Base-by-base conservation (phyloP, 2,113 vertebrate species). In the Hipposideros armiger region DNA sequence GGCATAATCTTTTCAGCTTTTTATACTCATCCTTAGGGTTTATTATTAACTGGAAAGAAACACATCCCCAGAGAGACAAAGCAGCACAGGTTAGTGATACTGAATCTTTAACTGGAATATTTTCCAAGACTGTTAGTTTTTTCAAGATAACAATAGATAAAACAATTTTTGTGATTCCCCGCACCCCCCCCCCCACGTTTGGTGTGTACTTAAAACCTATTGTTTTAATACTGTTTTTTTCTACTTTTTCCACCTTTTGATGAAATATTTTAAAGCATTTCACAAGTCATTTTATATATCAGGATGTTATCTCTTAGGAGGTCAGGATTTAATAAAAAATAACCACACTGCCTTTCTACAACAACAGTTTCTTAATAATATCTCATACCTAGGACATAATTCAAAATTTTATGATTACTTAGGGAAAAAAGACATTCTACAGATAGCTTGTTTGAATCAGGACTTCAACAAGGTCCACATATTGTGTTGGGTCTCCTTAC, bases 11-110 rank as follows among this genome's bases (percentile, higher is more conserved):
- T 77, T 67, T 83, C 22, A 76, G 19, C 26, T 20, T 7, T 58
- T 13, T 66, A 8, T 76, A 26, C 24, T 56, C 11, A 47, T 8
- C 13, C 11, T 22, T 81, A 19, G 58, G 32, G 24, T 73, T 87
- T 60, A n/a, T 78, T 64, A 73, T 95, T 66, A 58, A 52, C 11
- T 60, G 50, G 30, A 95, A 74, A 69, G 74, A 77, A 86, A 45
- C 32, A 32, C 19, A 56, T 22, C 64, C 69, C 32, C 47, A 73
- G 56, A 78, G 76, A 92, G 36, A 24, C 47, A 36, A 26, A 64
- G 17, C 26, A 90, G 15, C 56, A 17, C n/a, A 78, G 28, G 11
- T 83, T 66, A 94, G 28, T 78, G 26, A 62, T 70, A 52, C 17
- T 7, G 8, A 17, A 67, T 83, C 67, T 82, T 72, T 77, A 47